phyloP scores from a whole-genome alignment of 2,113 vertebrate genomes.

The Gorsachius goisagi region DNA sequence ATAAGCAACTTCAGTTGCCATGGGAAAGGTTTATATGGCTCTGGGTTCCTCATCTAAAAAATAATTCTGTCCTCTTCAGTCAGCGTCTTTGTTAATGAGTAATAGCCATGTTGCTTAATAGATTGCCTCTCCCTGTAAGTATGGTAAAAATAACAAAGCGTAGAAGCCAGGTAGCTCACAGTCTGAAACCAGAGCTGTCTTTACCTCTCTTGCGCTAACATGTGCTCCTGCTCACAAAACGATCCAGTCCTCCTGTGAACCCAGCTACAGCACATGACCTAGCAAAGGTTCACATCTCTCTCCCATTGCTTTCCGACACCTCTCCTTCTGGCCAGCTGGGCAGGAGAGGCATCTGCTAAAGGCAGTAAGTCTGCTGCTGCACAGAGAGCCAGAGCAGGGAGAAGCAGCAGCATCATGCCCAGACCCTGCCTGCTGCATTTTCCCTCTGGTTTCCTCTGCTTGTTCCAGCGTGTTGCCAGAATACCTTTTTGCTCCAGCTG shows the following conservation, averaged over 20 bases:
- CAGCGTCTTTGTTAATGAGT: background rate
- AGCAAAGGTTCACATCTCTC: background rate
- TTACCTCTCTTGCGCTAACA: background rate
- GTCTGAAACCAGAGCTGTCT: background rate
- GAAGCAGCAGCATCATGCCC: background rate
- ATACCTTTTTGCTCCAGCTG: conserved; percentile 11
- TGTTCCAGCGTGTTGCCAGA: background rate
- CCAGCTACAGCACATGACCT: background rate
- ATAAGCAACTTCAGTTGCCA: background rate
- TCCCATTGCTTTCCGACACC: background rate
- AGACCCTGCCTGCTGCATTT: background rate
- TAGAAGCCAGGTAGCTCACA: background rate
- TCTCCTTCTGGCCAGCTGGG: background rate
- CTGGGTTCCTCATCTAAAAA: background rate
- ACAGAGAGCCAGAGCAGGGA: background rate
- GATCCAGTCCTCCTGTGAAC: background rate
- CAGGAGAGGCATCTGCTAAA: background rate
- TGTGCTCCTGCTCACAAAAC: background rate
- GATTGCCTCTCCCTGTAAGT: background rate
- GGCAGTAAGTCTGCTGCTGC: background rate
- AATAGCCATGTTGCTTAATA: background rate
- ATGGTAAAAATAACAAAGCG: background rate
- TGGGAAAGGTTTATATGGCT: background rate
- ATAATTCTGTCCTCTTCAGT: background rate
- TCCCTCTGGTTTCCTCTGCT: conserved; percentile 4